Percentiles rank a stretch among this genome's conserved stretches.
phyloP scores from a whole-genome alignment of 2,797 vertebrate genomes.

The Phataginus tricuspis region DNA sequence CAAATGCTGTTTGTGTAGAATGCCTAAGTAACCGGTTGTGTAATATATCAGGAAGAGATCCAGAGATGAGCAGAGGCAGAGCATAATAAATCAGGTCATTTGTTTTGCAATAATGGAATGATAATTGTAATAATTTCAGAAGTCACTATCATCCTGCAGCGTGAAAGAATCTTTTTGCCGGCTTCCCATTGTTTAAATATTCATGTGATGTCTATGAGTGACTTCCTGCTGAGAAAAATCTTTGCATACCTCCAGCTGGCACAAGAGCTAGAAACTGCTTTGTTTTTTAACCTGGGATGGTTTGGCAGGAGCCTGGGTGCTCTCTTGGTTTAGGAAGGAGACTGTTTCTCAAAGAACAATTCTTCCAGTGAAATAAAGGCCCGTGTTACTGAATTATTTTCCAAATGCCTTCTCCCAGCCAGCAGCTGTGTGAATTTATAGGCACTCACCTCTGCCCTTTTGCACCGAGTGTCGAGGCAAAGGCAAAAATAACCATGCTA shows the following conservation, averaged over 20 bases:
- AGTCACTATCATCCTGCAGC: slow-evolving; percentile 81
- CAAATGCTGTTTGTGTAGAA: slow-evolving; percentile 75
- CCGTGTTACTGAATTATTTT: slow-evolving; percentile 59
- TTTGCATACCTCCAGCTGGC: slow-evolving; percentile 76
- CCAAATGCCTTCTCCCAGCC: slow-evolving; percentile 65
- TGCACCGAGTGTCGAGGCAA: slow-evolving; percentile 62
- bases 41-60: slow-evolving; percentile 80
- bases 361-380: slow-evolving; percentile 63
- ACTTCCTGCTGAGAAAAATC: slow-evolving; percentile 83
- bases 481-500: slow-evolving; percentile 65
- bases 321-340: slow-evolving; percentile 1
- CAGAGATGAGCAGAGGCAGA: slow-evolving; percentile 76
- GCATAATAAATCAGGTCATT: slow-evolving; percentile 80
- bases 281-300: slow-evolving; percentile 72
- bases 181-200: slow-evolving; percentile 84
- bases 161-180: slow-evolving; percentile 83
- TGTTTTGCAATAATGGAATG: slow-evolving; percentile 80
- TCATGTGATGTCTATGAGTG: slow-evolving; percentile 81
- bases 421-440: slow-evolving; percentile 77
- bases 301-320: slow-evolving; percentile 54
- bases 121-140: slow-evolving; percentile 86
- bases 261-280: slow-evolving; percentile 72
- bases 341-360: slow-evolving; percentile 52
- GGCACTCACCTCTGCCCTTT: slow-evolving; percentile 68
- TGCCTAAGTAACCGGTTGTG: slow-evolving; percentile 78